Evolutionary conservation across 2,888 invertebrate genomes (phyloP).

Genomic region (Drosophila gaucha): DNA sequence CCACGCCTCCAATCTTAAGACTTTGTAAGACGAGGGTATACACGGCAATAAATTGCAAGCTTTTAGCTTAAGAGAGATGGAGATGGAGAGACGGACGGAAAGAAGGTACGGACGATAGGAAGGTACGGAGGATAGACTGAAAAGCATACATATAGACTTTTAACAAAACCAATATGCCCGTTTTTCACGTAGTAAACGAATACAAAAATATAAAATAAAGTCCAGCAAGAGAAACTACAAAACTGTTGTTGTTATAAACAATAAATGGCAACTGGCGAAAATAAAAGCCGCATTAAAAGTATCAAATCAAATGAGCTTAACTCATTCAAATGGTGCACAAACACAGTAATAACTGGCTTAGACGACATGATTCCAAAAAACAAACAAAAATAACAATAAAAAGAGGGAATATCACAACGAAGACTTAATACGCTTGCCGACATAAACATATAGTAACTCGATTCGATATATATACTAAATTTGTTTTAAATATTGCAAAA

Average conservation of each 20-base stretch:
- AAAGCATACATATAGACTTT: background rate
- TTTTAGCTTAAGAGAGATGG: no score
- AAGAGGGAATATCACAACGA: background rate
- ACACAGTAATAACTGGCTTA: constrained; percentile 47
- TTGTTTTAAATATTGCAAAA: no score
- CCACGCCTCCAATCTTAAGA: no score
- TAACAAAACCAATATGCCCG: background rate
- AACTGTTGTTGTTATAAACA: constrained; percentile 36
- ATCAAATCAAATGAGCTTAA: constrained; percentile 65
- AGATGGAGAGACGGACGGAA: background rate
- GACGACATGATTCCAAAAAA: constrained; percentile 15
- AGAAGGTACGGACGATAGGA: background rate
- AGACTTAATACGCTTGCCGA: background rate
- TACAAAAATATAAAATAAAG: background rate
- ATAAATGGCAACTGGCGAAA: constrained; percentile 54
- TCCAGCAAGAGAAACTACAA: constrained; percentile 34
- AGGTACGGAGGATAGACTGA: background rate
- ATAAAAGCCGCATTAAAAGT: constrained; percentile 59
- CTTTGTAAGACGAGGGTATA: no score
- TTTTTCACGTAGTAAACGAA: background rate
- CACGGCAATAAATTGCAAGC: no score
- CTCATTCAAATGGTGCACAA: constrained; percentile 58
- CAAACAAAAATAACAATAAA: background rate
- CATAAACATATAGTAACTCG: no score
- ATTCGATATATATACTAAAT: no score